Percentiles rank a stretch among this genome's conserved stretches.
Conservation (phyloP, 1,140 invertebrate species). For the Papilio glaucus region DNA sequence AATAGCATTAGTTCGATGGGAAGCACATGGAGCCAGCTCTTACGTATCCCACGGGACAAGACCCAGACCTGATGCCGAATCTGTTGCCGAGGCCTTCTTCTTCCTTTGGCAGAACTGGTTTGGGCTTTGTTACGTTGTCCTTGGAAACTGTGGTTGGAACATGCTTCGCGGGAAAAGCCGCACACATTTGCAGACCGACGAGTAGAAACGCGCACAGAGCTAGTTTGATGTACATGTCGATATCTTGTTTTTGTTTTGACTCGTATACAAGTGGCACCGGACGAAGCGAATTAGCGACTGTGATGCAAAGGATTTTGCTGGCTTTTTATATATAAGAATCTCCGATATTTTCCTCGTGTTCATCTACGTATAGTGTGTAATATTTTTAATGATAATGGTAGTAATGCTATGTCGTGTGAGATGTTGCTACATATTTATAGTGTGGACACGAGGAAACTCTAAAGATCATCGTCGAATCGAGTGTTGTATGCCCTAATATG, state of each 20-base stretch:
- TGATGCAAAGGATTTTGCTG: not conserved
- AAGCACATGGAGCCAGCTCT: conserved; percentile 3
- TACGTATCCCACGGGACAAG: not conserved
- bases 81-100: conserved; percentile 19
- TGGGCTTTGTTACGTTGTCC: not conserved
- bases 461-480: not conserved
- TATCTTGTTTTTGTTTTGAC: not conserved
- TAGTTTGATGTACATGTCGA: conserved; percentile 23
- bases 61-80: conserved; percentile 26
- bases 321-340: conserved; percentile 15
- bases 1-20: not conserved
- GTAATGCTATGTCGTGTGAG: not conserved
- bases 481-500: not conserved
- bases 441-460: not conserved
- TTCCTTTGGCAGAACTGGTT: conserved; percentile 15
- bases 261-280: not conserved
- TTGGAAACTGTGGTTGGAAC: not conserved
- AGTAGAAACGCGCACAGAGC: conserved; percentile 30
- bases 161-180: not conserved
- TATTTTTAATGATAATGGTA: not conserved
- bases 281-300: conserved; percentile 12
- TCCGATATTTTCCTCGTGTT: conserved; percentile 5
- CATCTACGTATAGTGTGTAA: conserved; percentile 4
- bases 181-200: conserved; percentile 2
- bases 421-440: not conserved